phyloP scores from a whole-genome alignment of 2,888 invertebrate genomes.

The Nebria salina region DNA sequence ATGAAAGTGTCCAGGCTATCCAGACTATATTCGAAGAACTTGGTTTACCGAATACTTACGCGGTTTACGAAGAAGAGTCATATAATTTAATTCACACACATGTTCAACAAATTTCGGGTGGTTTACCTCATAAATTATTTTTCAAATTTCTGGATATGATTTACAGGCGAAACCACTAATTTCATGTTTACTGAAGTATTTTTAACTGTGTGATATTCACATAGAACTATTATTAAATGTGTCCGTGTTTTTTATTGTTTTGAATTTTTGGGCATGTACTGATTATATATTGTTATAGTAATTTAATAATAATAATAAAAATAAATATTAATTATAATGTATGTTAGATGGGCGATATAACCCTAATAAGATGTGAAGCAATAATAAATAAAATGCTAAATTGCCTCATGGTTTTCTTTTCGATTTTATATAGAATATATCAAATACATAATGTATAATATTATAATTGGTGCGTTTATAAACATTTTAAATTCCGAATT shows the following conservation, averaged over 20 bases:
- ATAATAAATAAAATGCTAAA: neutral
- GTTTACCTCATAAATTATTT: constrained; percentile 83
- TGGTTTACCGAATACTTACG: constrained; percentile 78
- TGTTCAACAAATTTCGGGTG: constrained; percentile 84
- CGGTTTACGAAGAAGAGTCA: constrained; percentile 84
- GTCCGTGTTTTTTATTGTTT: constrained; percentile 20
- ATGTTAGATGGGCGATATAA: neutral
- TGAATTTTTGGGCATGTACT: constrained; percentile 31
- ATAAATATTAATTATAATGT: neutral
- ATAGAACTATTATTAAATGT: constrained; percentile 21
- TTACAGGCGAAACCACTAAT: constrained; percentile 75
- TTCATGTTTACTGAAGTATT: constrained; percentile 33
- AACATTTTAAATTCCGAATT: neutral
- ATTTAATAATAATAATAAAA: neutral
- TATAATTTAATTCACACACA: constrained; percentile 84
- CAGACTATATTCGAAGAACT: constrained; percentile 82
- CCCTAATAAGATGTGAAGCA: neutral
- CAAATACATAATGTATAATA: no score
- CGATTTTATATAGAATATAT: neutral
- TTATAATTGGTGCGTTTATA: no score
- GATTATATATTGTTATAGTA: constrained; percentile 2
- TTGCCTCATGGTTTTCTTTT: neutral
- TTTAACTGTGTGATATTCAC: constrained; percentile 41
- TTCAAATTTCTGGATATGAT: constrained; percentile 84
- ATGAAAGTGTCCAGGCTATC: constrained; percentile 73